Percentiles rank a stretch among this genome's conserved stretches.
Conservation (phyloP, 2,113 vertebrate genomes). For the Neolamprologus toae region DNA sequence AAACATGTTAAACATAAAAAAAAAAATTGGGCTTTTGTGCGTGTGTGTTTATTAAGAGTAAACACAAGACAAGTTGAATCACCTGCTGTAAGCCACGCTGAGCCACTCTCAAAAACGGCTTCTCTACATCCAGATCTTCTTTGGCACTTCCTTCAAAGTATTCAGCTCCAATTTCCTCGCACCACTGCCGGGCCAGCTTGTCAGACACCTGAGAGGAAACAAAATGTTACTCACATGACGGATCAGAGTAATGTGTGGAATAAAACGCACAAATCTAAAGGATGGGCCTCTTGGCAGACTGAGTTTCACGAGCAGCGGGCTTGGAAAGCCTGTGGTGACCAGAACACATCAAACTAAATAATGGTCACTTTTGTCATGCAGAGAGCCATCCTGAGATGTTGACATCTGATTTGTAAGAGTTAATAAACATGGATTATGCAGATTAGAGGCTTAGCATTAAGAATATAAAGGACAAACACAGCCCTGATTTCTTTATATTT, state of each 20-base stretch:
- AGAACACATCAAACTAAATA: not conserved
- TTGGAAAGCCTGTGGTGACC: not conserved
- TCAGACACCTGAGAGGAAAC: slow-evolving; percentile 27
- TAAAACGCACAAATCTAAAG: rapidly evolving
- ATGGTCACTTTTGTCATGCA: not conserved
- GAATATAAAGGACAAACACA: not conserved
- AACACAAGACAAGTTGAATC: not conserved
- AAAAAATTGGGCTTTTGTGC: not conserved
- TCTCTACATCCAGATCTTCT: slow-evolving; percentile 28
- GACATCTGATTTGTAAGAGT: not conserved
- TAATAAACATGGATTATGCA: not conserved
- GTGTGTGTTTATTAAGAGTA: not conserved
- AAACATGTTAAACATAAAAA: slow-evolving; percentile 66
- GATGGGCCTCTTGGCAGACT: not conserved
- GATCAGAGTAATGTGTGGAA: not conserved
- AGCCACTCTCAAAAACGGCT: slow-evolving; percentile 36
- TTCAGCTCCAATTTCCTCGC: slow-evolving; percentile 18
- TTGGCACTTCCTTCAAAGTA: slow-evolving; percentile 64
- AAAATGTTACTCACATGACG: not conserved
- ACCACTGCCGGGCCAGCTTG: slow-evolving; percentile 35
- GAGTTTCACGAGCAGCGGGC: not conserved
- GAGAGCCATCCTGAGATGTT: not conserved
- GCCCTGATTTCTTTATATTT: not conserved
- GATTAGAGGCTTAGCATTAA: not conserved
- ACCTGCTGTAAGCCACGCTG: slow-evolving; percentile 30